Base-by-base conservation (phyloP, 2,113 vertebrate genomes). In the Anguilla rostrata region DNA sequence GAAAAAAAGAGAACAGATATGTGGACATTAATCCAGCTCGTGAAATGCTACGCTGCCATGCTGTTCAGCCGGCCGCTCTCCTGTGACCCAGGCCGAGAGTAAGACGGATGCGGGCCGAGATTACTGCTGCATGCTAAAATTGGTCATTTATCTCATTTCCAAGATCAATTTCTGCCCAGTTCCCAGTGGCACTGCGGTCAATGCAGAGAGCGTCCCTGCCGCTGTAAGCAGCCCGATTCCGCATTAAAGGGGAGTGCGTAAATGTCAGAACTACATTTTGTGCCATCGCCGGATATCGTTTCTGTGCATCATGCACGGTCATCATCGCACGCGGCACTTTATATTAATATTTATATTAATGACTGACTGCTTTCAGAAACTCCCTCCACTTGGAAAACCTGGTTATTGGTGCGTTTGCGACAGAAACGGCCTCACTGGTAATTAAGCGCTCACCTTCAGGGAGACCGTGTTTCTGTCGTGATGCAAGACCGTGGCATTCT, bases 111-210 rank as follows among this genome's bases (percentile, higher is more conserved):
- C 26, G 14, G 49, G 81, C 43, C n/a, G 46, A 56, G 81, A 53
- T 56, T 39, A 85, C n/a, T 79, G 71, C 84, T n/a, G 39, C 34
- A 39, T 78, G 78, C 43, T 53, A 41, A 85, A 85, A 85, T 56
- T 29, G 2, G n/a, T 53, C 84, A 56, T 57, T 85, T 78, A 85
- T 46, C 46, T 56, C 71, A 75, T 78, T 66, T 85, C 84, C 66
- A 53, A 66, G n/a, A 79, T 85, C 84, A 79, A 53, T 85, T 56
- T 56, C 84, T 53, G 41, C 43, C 39, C 71, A 6, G n/a, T 53
- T 53, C 7, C 71, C 41, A 56, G 39, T 15, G 49, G 71, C 2
- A 56, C 5, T 5, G 63, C 20, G 20, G 71, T 56, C 43, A 56
- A 79, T 39, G 84, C 46, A 11, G 84, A n/a, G 56, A 26, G 78